Evolutionary conservation across 1,140 invertebrate species (phyloP), one percentile per base, ranked within the genome.

Genomic region (Panonychus citri): DNA sequence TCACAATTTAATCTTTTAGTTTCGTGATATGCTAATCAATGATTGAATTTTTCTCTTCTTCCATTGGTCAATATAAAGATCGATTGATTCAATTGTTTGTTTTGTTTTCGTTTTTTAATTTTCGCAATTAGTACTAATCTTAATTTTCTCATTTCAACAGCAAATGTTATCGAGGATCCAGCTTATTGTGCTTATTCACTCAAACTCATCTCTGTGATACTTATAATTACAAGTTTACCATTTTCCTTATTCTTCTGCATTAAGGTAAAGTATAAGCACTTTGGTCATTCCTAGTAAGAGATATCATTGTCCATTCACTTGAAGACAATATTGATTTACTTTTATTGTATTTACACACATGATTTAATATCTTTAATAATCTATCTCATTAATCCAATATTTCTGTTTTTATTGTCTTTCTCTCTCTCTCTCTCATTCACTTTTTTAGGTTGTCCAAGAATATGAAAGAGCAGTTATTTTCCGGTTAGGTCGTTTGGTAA

Each of bases 191-290:
- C 89, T 8, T 83, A 79, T 66, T 78, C 94, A 55, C 73, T 96
- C 19, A 84, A 84, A 25, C 74, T 76, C 19, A 68, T 95, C 37
- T 89, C 88, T 10, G 87, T 87, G 78, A 65, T 85, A 8, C 64
- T 94, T 24, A 85, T 95, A 30, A 69, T 85, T 34, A 62, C 85
- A 17, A 95, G 90, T 3, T 80, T 96, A 75, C 90, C 90, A 0
- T 90, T 96, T 66, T 94, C 88, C 1, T 75, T 94, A 1, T 85
- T 88, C 66, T 77, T 94, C 40, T 94, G 88, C 66, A 90, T 95
- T 65, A 94, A 95, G 81, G 89, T 94, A 76, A 76, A 74, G 5
- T 34, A 34, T 34, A 34, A 34, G 5, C 30, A n/a, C n/a, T n/a
- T n/a, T n/a, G n/a, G n/a, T n/a, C n/a, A n/a, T n/a, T n/a, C n/a